A percentile compares a stretch with the other conserved stretches of the same genome.
These are phyloP conservation scores for Amphimedon queenslandica DNA, from an alignment of 37 sponge, comb jelly and placozoan genomes.

Conservation along the genomic window DNA sequence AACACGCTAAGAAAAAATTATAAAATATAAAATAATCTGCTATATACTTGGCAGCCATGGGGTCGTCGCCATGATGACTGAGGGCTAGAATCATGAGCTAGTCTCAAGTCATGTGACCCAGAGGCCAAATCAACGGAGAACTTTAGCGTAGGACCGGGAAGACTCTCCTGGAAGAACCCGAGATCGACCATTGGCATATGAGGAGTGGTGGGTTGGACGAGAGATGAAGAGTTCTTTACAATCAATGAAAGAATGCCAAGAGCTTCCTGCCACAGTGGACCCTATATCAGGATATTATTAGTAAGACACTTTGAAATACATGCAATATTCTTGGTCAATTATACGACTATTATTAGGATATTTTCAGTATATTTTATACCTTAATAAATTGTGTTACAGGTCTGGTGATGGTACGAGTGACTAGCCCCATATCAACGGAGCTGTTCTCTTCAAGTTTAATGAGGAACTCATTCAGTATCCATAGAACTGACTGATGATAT, in stretches of 20 bases:
- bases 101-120: constrained; percentile 50
- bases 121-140: constrained; percentile 57
- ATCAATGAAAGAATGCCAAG: constrained; percentile 41
- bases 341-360: neutral
- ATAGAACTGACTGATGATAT: constrained; percentile 55
- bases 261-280: constrained; percentile 61
- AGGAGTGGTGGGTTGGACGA: constrained; percentile 64
- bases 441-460: constrained; percentile 36
- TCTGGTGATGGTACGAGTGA: constrained; percentile 28
- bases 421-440: constrained; percentile 10
- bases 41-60: constrained; percentile 25
- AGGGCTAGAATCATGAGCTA: constrained; percentile 9
- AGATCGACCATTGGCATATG: constrained; percentile 60
- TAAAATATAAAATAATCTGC: neutral
- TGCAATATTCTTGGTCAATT: too few relatives aligned
- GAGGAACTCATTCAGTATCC: constrained; percentile 48
- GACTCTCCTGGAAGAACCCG: constrained; percentile 62
- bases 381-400: constrained; percentile 49
- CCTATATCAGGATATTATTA: constrained; percentile 19
- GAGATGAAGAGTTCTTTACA: constrained; percentile 60
- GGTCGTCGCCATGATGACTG: constrained; percentile 58
- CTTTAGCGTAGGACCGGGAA: constrained; percentile 81
- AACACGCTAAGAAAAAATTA: constrained; percentile 20
- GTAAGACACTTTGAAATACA: neutral
- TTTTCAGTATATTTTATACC: constrained; percentile 46